These are phyloP conservation scores for Phoeniculus purpureus DNA, from an alignment of 2,797 vertebrate genomes.

Conservation along the genomic window DNA sequence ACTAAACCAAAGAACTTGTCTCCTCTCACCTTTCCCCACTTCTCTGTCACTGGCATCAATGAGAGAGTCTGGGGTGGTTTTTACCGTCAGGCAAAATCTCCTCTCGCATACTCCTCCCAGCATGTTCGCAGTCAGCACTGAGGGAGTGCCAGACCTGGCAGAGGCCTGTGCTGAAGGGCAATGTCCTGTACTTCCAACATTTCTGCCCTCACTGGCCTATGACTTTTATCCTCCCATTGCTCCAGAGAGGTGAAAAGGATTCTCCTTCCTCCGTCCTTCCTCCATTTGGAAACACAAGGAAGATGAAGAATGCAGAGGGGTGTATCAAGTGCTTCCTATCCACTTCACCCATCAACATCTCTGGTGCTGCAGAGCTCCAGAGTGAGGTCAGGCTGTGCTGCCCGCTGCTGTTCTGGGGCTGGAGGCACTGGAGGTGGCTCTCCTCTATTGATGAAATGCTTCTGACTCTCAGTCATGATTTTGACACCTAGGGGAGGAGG, in stretches of 20 bases:
- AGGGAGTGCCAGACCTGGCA: rapidly evolving
- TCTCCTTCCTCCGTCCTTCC: neutral
- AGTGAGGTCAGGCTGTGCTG: constrained; percentile 7
- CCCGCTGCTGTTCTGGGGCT: neutral
- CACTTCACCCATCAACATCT: neutral
- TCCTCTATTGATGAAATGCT: constrained; percentile 40
- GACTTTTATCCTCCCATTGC: neutral
- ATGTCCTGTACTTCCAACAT: neutral
- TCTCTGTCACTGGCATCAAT: rapidly evolving
- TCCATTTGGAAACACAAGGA: neutral
- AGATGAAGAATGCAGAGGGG: neutral
- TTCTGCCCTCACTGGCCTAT: neutral
- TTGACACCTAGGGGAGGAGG: constrained; percentile 67
- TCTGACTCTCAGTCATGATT: constrained; percentile 58
- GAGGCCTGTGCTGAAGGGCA: neutral
- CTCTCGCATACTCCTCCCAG: neutral
- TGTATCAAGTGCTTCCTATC: neutral
- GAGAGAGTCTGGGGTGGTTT: neutral
- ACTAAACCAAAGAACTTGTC: rapidly evolving
- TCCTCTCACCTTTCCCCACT: neutral
- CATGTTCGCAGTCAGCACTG: rapidly evolving
- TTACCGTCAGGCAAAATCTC: neutral
- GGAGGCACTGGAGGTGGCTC: constrained; percentile 4
- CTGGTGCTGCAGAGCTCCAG: neutral
- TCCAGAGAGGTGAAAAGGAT: neutral